Base-by-base conservation (phyloP, 2,797 vertebrate genomes). In the Lagodon rhomboides region DNA sequence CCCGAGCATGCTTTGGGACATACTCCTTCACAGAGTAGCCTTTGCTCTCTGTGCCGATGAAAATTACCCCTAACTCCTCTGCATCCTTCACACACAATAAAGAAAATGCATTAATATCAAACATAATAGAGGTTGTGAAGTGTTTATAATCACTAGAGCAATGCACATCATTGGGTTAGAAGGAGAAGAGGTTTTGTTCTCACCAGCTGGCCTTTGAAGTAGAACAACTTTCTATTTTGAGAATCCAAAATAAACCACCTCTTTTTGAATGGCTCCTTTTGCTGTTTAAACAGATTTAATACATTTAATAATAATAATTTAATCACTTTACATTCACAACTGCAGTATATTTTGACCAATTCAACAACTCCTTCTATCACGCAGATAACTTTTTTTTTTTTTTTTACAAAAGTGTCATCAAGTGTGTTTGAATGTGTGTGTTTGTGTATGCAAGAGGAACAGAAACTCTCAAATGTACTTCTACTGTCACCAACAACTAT, bases 221-320 rank as follows among this genome's bases (percentile, higher is more conserved):
- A 99, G 2, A 97, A 87, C 72, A 99, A 90, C 73, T 94, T 98
- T 85, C 97, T 96, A 68, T 96, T 96, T 81, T 96, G 93, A n/a
- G 95, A 92, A 85, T 99, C 98, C 93, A 99, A 91, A 87, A 95
- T 92, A 62, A 98, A 99, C 98, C 98, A 99, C 71, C 98, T 95
- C 88, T 94, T 95, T 91, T 96, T 98, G 89, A 98, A 99, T 18
- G 94, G 62, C 84, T 99, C 98, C 58, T 87, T 96, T 75, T 97
- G 96, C 98, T 99, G 92, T 83, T 15, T 50, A 68, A 79, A 62
- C 0, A 69, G 1, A 54, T 61, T n/a, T 7, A 53, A 69, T 63
- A 18, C 10, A 38, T 38, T 2, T 11, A 38, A 38, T 10, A 38
- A 38, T 38, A 38, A 44, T 16, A 16, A 13, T 44, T 1, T 15